Conservation (phyloP, 2,888 invertebrate genomes). For the Caradrina clavipalpis region DNA sequence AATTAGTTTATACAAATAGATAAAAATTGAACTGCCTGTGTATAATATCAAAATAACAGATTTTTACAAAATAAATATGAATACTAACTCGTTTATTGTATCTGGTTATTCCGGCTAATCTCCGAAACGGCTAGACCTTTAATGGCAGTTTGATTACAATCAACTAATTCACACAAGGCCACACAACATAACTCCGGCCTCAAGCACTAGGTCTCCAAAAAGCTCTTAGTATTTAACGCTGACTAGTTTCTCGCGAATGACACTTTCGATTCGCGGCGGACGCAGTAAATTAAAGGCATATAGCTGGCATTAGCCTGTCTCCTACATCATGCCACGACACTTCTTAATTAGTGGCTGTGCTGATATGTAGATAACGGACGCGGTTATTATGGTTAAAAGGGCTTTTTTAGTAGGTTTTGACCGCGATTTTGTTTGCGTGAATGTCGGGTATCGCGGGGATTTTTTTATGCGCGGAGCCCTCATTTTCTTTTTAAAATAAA, state of each 20-base stretch:
- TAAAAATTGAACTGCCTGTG: too few species aligned
- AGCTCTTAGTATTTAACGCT: constrained; percentile 19
- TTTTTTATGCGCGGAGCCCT: too few species aligned
- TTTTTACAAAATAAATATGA: too few species aligned
- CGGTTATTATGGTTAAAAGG: constrained; percentile 18
- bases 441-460: too few species aligned
- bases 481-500: too few species aligned
- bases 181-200: neutral
- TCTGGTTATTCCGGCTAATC: too few species aligned
- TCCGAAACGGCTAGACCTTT: too few species aligned
- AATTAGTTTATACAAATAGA: too few species aligned
- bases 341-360: constrained; percentile 58
- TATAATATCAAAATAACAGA: too few species aligned
- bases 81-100: too few species aligned
- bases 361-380: constrained; percentile 50
- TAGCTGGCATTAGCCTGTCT: constrained; percentile 57
- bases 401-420: constrained; percentile 5
- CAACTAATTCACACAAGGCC: neutral
- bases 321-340: constrained; percentile 57
- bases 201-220: constrained; percentile 22
- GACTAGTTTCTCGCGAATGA: constrained; percentile 45
- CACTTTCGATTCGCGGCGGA: constrained; percentile 61
- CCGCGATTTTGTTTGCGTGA: neutral
- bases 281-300: constrained; percentile 55
- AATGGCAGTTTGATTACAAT: too few species aligned